phyloP scores from a whole-genome alignment of 2,113 vertebrate species.

The Engystomops pustulosus region DNA sequence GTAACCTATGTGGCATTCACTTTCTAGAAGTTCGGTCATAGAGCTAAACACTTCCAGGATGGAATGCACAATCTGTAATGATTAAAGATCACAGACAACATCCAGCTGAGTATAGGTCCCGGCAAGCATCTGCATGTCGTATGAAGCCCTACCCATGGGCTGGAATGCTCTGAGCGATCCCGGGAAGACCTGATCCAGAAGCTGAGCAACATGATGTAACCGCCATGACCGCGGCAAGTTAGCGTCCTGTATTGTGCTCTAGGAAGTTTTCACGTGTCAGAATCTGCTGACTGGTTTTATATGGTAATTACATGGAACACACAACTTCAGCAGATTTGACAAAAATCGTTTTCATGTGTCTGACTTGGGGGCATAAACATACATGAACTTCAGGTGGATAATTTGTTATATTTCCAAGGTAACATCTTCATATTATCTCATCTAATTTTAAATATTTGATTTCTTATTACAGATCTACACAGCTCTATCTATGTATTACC shows the following conservation, averaged over 20 bases:
- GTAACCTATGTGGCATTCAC: not conserved
- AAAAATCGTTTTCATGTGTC: slow-evolving; percentile 25
- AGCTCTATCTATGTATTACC: not conserved
- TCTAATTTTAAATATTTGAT: not conserved
- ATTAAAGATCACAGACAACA: slow-evolving; percentile 26
- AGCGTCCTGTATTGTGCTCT: slow-evolving; percentile 38
- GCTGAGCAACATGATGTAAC: not conserved
- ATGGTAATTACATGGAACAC: slow-evolving; percentile 9
- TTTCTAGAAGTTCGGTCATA: not conserved
- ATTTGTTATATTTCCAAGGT: not conserved
- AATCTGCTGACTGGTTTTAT: slow-evolving; percentile 43
- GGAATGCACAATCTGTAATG: slow-evolving; percentile 43
- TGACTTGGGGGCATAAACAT: not conserved
- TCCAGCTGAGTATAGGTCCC: slow-evolving; percentile 14
- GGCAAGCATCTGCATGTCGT: slow-evolving; percentile 53
- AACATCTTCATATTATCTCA: no score
- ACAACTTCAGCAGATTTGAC: not conserved
- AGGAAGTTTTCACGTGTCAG: slow-evolving; percentile 36
- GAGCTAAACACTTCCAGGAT: not conserved
- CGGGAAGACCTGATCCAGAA: slow-evolving; percentile 10
- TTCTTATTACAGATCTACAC: not conserved
- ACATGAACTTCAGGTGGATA: not conserved
- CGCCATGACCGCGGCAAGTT: slow-evolving; percentile 9
- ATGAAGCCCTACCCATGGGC: slow-evolving; percentile 46
- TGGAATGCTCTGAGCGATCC: slow-evolving; percentile 48